These are phyloP conservation scores for Drosophila subsilvestris DNA, from an alignment of 2,888 invertebrate genomes.

Conservation along the genomic window DNA sequence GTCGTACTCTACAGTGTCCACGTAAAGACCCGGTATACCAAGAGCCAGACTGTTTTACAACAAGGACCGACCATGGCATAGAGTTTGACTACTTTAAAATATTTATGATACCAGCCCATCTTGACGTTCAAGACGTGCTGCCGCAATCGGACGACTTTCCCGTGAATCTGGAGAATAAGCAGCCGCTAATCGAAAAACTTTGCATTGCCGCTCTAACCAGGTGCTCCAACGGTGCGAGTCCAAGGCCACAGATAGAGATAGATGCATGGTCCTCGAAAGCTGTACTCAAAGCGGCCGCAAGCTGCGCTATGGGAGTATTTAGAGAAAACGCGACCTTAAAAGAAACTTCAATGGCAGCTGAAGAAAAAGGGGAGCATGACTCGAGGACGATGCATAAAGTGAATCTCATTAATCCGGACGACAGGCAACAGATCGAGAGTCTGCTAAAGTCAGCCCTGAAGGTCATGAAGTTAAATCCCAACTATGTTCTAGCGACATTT, in stretches of 20 bases:
- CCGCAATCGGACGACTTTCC: not conserved
- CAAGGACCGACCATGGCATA: not conserved
- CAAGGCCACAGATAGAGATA: not conserved
- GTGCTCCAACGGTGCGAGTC: not conserved
- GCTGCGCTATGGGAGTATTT: conserved; percentile 22
- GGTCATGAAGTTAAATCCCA: conserved; percentile 56
- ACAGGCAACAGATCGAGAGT: conserved; percentile 42
- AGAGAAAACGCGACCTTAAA: not conserved
- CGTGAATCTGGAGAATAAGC: conserved; percentile 31
- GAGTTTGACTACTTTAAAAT: conserved; percentile 50
- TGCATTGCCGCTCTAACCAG: conserved; percentile 43
- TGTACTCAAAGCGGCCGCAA: conserved; percentile 5
- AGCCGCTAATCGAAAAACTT: conserved; percentile 32
- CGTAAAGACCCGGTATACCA: accelerated
- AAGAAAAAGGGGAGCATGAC: not conserved
- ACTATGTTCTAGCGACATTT: conserved; percentile 71
- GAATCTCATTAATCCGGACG: conserved; percentile 60
- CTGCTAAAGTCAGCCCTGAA: conserved; percentile 58
- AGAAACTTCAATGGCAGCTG: not conserved
- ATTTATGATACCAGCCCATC: conserved; percentile 19
- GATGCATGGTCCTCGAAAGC: not conserved
- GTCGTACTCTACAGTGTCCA: conserved; percentile 1
- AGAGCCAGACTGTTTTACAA: not conserved
- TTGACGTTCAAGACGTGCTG: not conserved
- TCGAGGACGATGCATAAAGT: not conserved